A percentile compares a stretch with the other conserved stretches of the same genome.
These are phyloP conservation scores for Troilus luridus DNA, from an alignment of 2,888 invertebrate species.

Conservation along the genomic window DNA sequence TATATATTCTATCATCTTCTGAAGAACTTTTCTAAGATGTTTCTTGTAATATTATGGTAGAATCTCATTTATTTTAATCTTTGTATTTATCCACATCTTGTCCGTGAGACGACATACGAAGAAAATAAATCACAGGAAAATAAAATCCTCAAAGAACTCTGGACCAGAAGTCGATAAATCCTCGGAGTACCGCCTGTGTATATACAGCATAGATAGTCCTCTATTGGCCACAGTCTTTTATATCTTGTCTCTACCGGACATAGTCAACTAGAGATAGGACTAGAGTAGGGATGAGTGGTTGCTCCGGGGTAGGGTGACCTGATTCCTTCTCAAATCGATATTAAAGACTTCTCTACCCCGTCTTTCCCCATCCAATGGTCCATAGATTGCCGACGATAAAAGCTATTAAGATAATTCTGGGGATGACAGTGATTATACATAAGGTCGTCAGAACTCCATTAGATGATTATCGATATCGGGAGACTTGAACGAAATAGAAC, in stretches of 20 bases:
- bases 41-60: too few relatives aligned
- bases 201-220: neutral
- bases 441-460: neutral
- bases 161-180: neutral
- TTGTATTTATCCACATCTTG: too few relatives aligned
- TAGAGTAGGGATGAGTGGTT: neutral
- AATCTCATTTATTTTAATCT: too few relatives aligned
- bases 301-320: slow-evolving; percentile 23
- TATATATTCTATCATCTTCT: too few relatives aligned
- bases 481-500: too few relatives aligned
- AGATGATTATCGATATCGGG: too few relatives aligned
- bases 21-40: too few relatives aligned
- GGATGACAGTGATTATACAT: neutral
- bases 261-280: neutral
- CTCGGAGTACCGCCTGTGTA: neutral
- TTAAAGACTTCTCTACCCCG: slow-evolving; percentile 25
- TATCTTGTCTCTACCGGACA: neutral
- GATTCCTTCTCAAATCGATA: slow-evolving; percentile 41
- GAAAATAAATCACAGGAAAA: too few relatives aligned
- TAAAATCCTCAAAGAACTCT: neutral
- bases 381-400: neutral
- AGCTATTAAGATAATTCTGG: neutral
- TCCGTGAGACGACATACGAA: too few relatives aligned
- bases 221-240: neutral
- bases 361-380: neutral